These are phyloP conservation scores for Montipora foliosa DNA, from an alignment of 64 coral and sea anemone species.

Conservation along the genomic window DNA sequence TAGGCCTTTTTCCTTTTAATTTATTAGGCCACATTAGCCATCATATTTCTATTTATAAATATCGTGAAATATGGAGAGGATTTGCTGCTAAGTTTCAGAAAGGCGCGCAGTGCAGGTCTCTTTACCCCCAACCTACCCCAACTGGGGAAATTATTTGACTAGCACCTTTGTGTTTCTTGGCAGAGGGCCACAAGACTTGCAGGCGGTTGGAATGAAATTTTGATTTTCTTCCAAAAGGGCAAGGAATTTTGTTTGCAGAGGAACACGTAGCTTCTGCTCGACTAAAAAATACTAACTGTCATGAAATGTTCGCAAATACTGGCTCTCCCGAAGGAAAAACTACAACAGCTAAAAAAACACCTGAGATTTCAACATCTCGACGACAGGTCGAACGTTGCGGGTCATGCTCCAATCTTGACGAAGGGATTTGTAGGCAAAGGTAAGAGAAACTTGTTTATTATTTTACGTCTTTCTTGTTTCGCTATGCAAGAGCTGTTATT, in stretches of 20 bases:
- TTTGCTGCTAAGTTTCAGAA: no score
- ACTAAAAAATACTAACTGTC: neutral
- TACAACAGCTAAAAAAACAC: neutral
- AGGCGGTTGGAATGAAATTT: slow-evolving; percentile 41
- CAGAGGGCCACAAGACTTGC: slow-evolving; percentile 15
- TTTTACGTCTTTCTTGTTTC: neutral
- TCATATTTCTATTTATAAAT: neutral
- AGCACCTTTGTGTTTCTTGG: neutral
- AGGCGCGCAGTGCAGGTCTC: no score
- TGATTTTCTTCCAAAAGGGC: slow-evolving; percentile 48
- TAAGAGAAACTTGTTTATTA: slow-evolving; percentile 27
- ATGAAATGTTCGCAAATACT: neutral
- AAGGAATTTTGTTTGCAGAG: neutral
- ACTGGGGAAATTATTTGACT: neutral
- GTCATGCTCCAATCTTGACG: neutral
- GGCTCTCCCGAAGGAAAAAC: neutral
- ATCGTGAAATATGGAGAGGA: neutral
- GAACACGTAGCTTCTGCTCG: slow-evolving; percentile 3
- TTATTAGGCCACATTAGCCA: no score
- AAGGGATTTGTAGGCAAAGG: neutral
- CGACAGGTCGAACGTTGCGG: slow-evolving; percentile 31
- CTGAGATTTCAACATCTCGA: slow-evolving; percentile 31
- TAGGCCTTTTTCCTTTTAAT: no score
- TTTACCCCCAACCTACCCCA: neutral
- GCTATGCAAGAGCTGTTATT: neutral